Evolutionary conservation across 1,140 invertebrate species (phyloP).

Genomic region (Papilio aristodemus): DNA sequence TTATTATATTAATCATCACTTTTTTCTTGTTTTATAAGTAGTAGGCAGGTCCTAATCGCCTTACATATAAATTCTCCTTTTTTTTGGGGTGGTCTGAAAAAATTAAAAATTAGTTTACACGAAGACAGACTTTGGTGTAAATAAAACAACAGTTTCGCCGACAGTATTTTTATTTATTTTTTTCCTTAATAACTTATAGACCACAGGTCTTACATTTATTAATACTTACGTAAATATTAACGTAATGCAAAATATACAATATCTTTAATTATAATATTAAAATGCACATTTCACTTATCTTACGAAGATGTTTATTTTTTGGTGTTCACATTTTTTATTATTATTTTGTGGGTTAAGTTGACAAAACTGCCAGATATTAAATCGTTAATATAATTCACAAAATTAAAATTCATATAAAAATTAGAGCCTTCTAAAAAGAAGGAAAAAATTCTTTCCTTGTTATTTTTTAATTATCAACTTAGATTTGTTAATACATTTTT

Average conservation of each 20-base stretch:
- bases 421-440: slow-evolving; percentile 70
- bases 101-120: too few species aligned
- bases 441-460: slow-evolving; percentile 38
- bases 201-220: slow-evolving; percentile 71
- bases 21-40: too few species aligned
- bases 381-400: slow-evolving; percentile 15
- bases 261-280: slow-evolving; percentile 27
- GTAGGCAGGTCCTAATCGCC: too few species aligned
- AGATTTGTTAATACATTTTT: slow-evolving; percentile 17
- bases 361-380: slow-evolving; percentile 4
- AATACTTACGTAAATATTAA: slow-evolving; percentile 46
- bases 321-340: slow-evolving; percentile 26
- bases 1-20: too few species aligned
- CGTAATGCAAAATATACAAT: slow-evolving; percentile 24
- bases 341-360: slow-evolving; percentile 8
- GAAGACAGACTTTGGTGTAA: too few species aligned
- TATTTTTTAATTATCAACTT: slow-evolving; percentile 33
- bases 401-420: slow-evolving; percentile 34
- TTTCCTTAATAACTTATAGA: slow-evolving; percentile 65
- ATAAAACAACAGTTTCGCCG: slow-evolving; percentile 49
- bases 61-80: too few species aligned
- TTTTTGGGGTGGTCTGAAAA: too few species aligned
- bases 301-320: slow-evolving; percentile 23
- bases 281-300: slow-evolving; percentile 29
- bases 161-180: slow-evolving; percentile 42